Conservation (phyloP, 2,113 vertebrate species). For the Cygnus atratus region DNA sequence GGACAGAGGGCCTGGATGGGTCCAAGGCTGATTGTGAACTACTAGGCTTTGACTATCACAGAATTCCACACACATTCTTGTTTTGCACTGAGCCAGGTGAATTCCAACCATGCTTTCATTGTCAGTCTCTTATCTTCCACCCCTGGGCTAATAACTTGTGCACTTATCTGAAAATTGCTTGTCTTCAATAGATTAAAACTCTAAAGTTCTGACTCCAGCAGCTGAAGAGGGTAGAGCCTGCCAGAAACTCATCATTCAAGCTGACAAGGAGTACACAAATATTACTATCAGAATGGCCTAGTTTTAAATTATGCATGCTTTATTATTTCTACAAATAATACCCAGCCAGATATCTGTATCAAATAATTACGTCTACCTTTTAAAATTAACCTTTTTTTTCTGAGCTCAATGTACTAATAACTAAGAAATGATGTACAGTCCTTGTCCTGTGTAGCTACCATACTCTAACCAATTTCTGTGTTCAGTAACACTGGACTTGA, state of each 20-base stretch:
- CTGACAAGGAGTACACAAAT: background rate
- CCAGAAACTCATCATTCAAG: constrained; percentile 10
- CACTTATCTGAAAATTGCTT: background rate
- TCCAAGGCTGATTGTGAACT: background rate
- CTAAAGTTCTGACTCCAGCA: constrained; percentile 13
- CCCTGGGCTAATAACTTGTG: background rate
- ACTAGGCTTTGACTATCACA: background rate
- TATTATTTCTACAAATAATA: background rate
- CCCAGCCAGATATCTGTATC: background rate
- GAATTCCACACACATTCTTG: background rate
- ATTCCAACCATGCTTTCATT: constrained; percentile 22
- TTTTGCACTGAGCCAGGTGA: background rate
- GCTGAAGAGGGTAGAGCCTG: background rate
- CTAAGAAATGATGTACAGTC: background rate
- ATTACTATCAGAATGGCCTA: background rate
- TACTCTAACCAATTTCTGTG: background rate
- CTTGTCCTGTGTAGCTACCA: background rate
- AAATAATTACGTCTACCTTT: background rate
- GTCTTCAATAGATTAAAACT: background rate
- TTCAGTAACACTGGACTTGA: background rate
- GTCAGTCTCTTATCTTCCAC: background rate
- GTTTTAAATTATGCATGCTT: background rate
- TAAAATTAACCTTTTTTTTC: background rate
- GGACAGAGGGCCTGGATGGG: background rate
- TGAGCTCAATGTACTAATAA: background rate